Evolutionary conservation across 2,797 vertebrate genomes (phyloP).

Genomic region (Chromobotia macracanthus): DNA sequence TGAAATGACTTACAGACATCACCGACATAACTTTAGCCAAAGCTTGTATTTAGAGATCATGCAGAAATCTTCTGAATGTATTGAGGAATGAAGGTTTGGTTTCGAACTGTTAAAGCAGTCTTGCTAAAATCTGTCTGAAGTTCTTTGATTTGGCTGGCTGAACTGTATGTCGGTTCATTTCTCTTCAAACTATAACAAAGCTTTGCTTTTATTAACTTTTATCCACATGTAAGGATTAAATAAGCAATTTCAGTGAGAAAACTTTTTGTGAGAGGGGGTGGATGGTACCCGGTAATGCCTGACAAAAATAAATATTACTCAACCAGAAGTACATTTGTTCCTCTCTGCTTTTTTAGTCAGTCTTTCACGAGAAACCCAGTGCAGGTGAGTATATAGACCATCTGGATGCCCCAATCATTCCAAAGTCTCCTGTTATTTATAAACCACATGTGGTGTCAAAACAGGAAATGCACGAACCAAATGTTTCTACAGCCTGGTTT

Average conservation of each 20-base stretch:
- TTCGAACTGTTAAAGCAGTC: background rate
- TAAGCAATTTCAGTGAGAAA: background rate
- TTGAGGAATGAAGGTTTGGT: background rate
- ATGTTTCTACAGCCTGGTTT: background rate
- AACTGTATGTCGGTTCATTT: background rate
- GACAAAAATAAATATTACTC: constrained; percentile 35
- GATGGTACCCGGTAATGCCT: background rate
- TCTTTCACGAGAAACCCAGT: background rate
- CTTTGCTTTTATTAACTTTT: background rate
- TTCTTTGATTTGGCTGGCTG: background rate
- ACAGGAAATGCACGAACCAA: background rate
- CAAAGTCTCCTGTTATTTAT: background rate
- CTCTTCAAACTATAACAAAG: background rate
- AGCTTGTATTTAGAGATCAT: background rate
- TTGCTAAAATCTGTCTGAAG: background rate
- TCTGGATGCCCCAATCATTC: constrained; percentile 13
- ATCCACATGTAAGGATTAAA: background rate
- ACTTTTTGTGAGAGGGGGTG: background rate
- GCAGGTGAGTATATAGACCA: constrained; percentile 22
- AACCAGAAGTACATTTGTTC: background rate
- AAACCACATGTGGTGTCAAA: background rate
- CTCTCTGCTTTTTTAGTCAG: background rate
- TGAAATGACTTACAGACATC: constrained; percentile 5
- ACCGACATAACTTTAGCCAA: background rate
- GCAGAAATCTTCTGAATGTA: background rate